Base-by-base conservation (phyloP, 2,797 vertebrate genomes). In the Pangasius macronema region DNA sequence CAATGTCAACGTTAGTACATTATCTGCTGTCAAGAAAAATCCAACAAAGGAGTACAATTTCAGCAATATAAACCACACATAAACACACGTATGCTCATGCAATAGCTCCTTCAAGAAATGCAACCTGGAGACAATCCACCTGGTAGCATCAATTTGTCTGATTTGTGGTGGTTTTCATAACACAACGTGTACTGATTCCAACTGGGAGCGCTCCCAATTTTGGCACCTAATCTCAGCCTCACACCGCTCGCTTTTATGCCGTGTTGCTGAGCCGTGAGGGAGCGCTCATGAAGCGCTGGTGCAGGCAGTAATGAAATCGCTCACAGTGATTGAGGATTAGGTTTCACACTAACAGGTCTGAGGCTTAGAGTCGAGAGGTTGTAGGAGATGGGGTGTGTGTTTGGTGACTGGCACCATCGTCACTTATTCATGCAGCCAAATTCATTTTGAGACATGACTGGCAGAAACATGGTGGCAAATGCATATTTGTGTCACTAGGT, bases 261-360 rank as follows among this genome's bases (percentile, higher is more conserved):
- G 63, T 88, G 87, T 89, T 87, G 14, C 83, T 92, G 57, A 46
- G 87, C 90, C 89, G 84, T 93, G 80, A 91, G 92, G 91, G 90
- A 89, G 82, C 91, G 85, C 73, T 84, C 89, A 84, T 90, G 92
- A 94, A 93, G 91, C 91, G 89, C 88, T 73, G 88, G 90, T 91
- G 92, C 91, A 91, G 90, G 27, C 90, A 89, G 65, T 90, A 92
- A 94, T 92, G 90, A 94, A 94, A 94, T 93, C 89, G 93, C 91
- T 93, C 91, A 88, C 90, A 87, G 89, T 93, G 94, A 95, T 93
- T 94, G 94, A 93, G 92, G 94, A 94, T 94, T 93, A 94, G 93
- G 94, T 93, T 93, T 92, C 91, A 93, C 92, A 91, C 92, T 84
- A 30, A 88, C 68, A 65, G 85, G 92, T 93, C 89, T 86, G 39